Evolutionary conservation across 2,888 invertebrate genomes (phyloP).

Genomic region (Linnaemya tessellans): DNA sequence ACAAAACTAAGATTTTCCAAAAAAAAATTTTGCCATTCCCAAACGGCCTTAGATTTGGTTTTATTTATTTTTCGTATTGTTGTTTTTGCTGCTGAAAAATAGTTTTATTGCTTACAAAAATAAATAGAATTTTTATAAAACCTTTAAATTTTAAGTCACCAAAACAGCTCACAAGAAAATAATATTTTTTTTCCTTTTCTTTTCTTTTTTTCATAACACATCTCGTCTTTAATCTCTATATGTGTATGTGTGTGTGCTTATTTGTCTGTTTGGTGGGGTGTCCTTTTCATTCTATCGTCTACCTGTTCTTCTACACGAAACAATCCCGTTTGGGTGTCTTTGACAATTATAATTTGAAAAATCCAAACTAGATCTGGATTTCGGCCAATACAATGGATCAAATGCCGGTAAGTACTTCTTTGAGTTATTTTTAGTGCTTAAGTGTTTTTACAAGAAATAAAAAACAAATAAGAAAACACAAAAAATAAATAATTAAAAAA

Average conservation of each 20-base stretch:
- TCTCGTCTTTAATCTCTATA: constrained; percentile 23
- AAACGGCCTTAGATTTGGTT: constrained; percentile 84
- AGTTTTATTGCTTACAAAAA: constrained; percentile 82
- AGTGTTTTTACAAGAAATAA: not conserved
- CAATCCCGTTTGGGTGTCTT: not conserved
- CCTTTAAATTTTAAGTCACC: constrained; percentile 75
- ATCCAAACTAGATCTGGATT: constrained; percentile 89
- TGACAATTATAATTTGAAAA: constrained; percentile 73
- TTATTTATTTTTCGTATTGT: constrained; percentile 71
- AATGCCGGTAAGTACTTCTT: constrained; percentile 90
- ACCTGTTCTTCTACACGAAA: not conserved
- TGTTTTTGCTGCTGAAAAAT: constrained; percentile 65
- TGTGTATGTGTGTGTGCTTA: constrained; percentile 35
- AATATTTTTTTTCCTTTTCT: constrained; percentile 78
- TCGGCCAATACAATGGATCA: constrained; percentile 88
- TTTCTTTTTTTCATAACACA: constrained; percentile 50
- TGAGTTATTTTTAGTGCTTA: constrained; percentile 6
- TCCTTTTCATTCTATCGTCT: constrained; percentile 5
- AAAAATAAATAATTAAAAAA: too few species aligned
- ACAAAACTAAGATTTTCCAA: constrained; percentile 33
- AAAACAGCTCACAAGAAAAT: constrained; percentile 82
- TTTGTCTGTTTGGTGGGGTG: constrained; percentile 24
- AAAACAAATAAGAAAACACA: too few species aligned
- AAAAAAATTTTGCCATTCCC: constrained; percentile 85
- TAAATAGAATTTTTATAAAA: constrained; percentile 73